Evolutionary conservation across 2,888 invertebrate species (phyloP).

Genomic region (Colostygia pectinataria): DNA sequence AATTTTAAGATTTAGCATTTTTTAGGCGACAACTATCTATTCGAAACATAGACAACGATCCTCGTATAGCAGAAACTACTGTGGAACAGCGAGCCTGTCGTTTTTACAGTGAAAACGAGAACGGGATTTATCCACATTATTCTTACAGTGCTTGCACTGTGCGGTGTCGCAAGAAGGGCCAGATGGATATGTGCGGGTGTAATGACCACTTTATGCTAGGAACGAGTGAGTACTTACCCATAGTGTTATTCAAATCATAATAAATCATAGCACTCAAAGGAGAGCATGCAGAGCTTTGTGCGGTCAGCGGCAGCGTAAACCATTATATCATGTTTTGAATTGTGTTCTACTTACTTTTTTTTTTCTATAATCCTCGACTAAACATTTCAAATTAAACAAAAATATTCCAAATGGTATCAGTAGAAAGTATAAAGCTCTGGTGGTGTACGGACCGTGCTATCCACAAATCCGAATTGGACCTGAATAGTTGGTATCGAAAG

Average conservation of each 20-base stretch:
- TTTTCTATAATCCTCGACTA: too few species aligned
- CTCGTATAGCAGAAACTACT: slow-evolving; percentile 83
- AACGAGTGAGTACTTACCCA: slow-evolving; percentile 67
- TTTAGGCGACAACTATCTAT: slow-evolving; percentile 79
- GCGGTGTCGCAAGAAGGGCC: slow-evolving; percentile 86
- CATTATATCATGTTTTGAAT: too few species aligned
- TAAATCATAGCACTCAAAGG: slow-evolving; percentile 1
- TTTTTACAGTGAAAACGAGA: slow-evolving; percentile 85
- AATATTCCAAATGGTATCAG: too few species aligned
- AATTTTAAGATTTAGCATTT: too few species aligned
- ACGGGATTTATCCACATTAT: slow-evolving; percentile 85
- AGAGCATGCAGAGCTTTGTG: not conserved
- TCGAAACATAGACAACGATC: slow-evolving; percentile 87
- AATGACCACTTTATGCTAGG: slow-evolving; percentile 87
- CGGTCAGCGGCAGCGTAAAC: too few species aligned
- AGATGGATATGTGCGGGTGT: slow-evolving; percentile 85
- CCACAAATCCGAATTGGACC: too few species aligned
- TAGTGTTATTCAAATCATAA: slow-evolving; percentile 1
- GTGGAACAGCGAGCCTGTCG: slow-evolving; percentile 87
- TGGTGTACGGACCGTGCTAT: too few species aligned
- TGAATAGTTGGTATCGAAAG: too few species aligned
- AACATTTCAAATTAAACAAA: too few species aligned
- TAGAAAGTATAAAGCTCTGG: too few species aligned
- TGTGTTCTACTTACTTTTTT: too few species aligned
- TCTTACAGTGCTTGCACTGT: slow-evolving; percentile 89